Evolutionary conservation across 2,797 vertebrate genomes (phyloP), one percentile per base, ranked within the genome.

Genomic region (Esox lucius): DNA sequence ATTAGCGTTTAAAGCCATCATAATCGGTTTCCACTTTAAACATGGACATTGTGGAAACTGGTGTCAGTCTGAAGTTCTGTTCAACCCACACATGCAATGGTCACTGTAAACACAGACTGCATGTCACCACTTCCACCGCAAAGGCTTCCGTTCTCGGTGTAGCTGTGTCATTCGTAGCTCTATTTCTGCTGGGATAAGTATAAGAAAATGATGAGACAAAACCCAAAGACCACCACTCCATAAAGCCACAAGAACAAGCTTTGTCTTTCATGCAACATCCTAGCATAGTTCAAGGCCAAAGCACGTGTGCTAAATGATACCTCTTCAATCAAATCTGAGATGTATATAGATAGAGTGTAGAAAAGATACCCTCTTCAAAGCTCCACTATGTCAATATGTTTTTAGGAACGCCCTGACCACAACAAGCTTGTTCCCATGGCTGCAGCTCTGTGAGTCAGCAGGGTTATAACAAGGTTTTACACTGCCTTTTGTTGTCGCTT

Each of bases 211-310:
- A 26, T 64, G 61, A 28, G 86, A 88, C 87, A 87, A 89, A 89
- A 90, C 84, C 84, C 83, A 85, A 71, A 87, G 86, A 86, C 87
- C 86, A 87, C 86, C 83, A 80, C 80, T 75, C 76, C 81, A 81
- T 78, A 86, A 75, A 78, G 73, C 81, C 81, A 80, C 74, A 33
- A 78, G 72, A 85, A 78, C 73, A 73, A 48, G 56, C 31, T 5
- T 73, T 53, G 15, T 74, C 79, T 84, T 82, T 31, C 64, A 61
- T 61, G 56, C 24, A 61, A 24, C 56, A 24, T 26, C 53, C 49
- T 53, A 53, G 49, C 49, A 53, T 53, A 53, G 71, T 79, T 46
- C 71, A 67, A 24, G 59, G 11, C 19, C 22, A 24, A 28, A 62
- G 11, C 22, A 62, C 4, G 24, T 56, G 11, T 61, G 22, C 22